Evolutionary conservation across 2,797 vertebrate genomes (phyloP).

Genomic region (Pipistrellus pipistrellus): DNA sequence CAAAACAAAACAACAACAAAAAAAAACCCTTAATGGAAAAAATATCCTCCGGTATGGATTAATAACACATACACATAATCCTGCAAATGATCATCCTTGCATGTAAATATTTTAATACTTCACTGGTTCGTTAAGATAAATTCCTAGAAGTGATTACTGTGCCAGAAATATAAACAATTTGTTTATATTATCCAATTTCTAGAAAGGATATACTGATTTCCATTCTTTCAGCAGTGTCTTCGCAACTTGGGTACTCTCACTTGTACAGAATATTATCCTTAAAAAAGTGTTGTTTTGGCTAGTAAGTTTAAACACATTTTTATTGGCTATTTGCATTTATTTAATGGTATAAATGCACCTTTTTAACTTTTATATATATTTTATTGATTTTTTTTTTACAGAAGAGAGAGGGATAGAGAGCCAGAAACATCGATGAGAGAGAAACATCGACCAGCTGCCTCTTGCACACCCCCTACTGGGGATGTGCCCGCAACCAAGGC

Average conservation of each 20-base stretch:
- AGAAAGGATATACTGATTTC: slow-evolving; percentile 9
- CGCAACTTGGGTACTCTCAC: background rate
- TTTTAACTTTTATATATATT: slow-evolving; percentile 29
- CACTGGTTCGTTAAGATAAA: background rate
- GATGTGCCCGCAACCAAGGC: too few species aligned
- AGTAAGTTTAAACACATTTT: background rate
- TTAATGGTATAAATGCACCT: background rate
- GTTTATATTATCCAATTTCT: background rate
- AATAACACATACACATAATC: too few species aligned
- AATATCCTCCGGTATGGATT: too few species aligned
- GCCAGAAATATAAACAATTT: background rate
- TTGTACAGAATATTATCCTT: slow-evolving; percentile 6
- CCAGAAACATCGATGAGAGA: too few species aligned
- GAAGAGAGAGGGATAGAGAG: too few species aligned
- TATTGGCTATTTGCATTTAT: slow-evolving; percentile 30
- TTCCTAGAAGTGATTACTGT: background rate
- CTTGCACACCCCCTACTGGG: too few species aligned
- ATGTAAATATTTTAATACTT: background rate
- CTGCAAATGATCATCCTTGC: background rate
- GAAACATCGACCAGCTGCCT: too few species aligned
- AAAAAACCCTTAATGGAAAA: too few species aligned
- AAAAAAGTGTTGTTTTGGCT: slow-evolving; percentile 5
- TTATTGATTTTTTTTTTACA: too few species aligned
- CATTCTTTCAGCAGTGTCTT: background rate
- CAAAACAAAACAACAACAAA: too few species aligned